Percentiles rank a stretch among this genome's conserved stretches.
Conservation (phyloP, 2,888 invertebrate species). For the Trachelus troglodyta region DNA sequence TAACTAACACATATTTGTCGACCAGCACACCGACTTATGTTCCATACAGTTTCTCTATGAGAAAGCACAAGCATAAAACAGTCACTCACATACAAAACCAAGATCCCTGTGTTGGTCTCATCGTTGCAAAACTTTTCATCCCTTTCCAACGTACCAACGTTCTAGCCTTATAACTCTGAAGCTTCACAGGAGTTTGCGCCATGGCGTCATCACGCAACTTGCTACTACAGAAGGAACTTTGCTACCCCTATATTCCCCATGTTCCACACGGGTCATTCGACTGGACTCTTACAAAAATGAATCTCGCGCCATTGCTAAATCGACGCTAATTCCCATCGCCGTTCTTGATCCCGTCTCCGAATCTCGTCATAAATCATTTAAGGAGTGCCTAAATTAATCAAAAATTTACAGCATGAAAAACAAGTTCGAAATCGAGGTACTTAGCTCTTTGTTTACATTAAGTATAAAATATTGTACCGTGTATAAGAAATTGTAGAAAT, state of each 20-base stretch:
- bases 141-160: background rate
- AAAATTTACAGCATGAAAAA: too few species aligned
- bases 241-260: background rate
- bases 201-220: background rate
- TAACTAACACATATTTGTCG: background rate
- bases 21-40: background rate
- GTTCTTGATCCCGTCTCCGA: background rate
- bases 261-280: background rate
- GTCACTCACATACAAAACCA: background rate
- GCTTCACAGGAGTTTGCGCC: constrained; percentile 2
- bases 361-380: background rate
- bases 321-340: background rate
- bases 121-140: constrained; percentile 2
- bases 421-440: too few species aligned
- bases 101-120: background rate
- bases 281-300: background rate
- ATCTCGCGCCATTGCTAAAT: background rate
- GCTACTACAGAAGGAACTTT: background rate
- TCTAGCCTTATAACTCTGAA: background rate
- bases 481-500: background rate
- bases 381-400: background rate
- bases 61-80: background rate
- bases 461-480: background rate
- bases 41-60: background rate
- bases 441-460: background rate